A percentile compares a stretch with the other conserved stretches of the same genome.
Conservation (phyloP, 1,140 invertebrate species). For the Artemia franciscana region DNA sequence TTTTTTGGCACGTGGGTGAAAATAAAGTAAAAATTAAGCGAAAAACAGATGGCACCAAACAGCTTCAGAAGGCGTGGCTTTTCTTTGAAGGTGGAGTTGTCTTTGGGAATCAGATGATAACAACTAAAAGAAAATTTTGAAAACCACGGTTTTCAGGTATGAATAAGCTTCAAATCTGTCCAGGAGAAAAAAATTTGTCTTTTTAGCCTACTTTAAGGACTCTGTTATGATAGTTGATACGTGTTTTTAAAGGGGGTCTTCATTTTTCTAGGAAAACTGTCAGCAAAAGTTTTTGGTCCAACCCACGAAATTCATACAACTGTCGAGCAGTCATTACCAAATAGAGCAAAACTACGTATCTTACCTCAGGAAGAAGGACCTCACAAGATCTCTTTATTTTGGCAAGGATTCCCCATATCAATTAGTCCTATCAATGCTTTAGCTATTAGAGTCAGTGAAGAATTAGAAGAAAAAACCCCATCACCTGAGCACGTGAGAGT, state of each 20-base stretch:
- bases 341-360: constrained; percentile 22
- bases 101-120: no score
- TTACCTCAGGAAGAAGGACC: constrained; percentile 24
- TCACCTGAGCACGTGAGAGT: constrained; percentile 27
- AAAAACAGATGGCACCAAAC: no score
- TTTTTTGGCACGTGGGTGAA: no score
- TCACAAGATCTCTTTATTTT: constrained; percentile 18
- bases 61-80: no score
- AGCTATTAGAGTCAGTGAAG: background rate
- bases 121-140: no score
- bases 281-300: constrained; percentile 40
- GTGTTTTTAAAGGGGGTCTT: background rate
- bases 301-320: constrained; percentile 28
- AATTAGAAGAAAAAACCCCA: constrained; percentile 6
- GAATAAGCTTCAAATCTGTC: no score
- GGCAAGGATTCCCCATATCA: constrained; percentile 27
- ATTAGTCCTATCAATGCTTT: constrained; percentile 21
- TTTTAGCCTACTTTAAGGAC: no score
- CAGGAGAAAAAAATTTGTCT: no score
- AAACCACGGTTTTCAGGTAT: no score
- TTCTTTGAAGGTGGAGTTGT: no score
- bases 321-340: constrained; percentile 15
- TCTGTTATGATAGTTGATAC: no score
- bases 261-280: constrained; percentile 26
- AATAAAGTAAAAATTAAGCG: no score